Evolutionary conservation across 2,888 invertebrate species (phyloP), one percentile per base, ranked within the genome.

Genomic region (Acanthoscelides obtectus): DNA sequence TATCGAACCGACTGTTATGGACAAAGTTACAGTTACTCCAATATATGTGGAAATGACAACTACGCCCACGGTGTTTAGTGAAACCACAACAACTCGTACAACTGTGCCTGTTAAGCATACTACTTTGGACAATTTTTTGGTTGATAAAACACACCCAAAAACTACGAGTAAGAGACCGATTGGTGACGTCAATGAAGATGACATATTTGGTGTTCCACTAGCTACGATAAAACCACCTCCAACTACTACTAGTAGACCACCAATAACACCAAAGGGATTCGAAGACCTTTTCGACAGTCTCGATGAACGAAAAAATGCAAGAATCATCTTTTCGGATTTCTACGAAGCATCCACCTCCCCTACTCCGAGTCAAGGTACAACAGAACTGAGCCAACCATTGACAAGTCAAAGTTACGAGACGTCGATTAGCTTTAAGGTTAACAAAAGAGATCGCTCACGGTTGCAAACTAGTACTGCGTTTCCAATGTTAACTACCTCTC

Each of bases 361-460:
- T n/a, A 71, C 71, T 69, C 64, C 76, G 70, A 76, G 68, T 66
- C 70, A 70, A 27, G 69, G 70, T 22, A 68, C 71, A n/a, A 73
- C 69, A 20, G 71, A 65, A 4, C 70, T 72, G 65, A 69, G 72
- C 76, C 25, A 70, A 25, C 71, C 71, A 21, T 65, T 73, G 72
- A 77, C 75, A n/a, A 78, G 74, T 64, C 77, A 72, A 72, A 71
- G 70, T 67, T 72, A 70, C 64, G 74, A 76, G 27, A 72, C 71
- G 8, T 77, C 77, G 12, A 75, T 74, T 22, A 89, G 87, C 80
- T 85, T 87, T 70, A 85, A 88, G 79, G 85, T 89, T 8, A 88
- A 88, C 68, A 86, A 85, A 76, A 81, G 77, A 64, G 80, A 80
- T 69, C 74, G 72, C 68, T 19, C 21, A 22, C 45, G 17, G 45